Conservation (phyloP, 2,888 invertebrate genomes). For the Aphodius sticticus region DNA sequence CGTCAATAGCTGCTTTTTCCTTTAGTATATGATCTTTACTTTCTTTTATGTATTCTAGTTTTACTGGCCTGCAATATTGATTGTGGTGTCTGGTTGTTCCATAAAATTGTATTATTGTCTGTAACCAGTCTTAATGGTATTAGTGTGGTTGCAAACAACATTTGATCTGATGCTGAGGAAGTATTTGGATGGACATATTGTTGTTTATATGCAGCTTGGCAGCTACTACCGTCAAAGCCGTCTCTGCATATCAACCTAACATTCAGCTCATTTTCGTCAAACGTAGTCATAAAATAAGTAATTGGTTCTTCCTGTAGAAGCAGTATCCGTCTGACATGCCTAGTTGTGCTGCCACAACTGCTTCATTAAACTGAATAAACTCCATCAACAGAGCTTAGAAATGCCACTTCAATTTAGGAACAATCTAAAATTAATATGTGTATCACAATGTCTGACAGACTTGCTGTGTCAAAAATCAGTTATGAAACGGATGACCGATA, state of each 20-base stretch:
- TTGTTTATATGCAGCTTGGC: background rate
- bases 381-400: too few relatives aligned
- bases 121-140: constrained; percentile 8
- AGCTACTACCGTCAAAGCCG: constrained; percentile 6
- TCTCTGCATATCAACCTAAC: constrained; percentile 16
- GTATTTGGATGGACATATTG: too few relatives aligned
- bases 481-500: too few relatives aligned
- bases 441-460: too few relatives aligned
- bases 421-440: too few relatives aligned
- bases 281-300: too few relatives aligned
- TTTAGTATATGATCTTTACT: constrained; percentile 11
- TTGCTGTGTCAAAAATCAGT: too few relatives aligned
- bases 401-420: too few relatives aligned
- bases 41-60: constrained; percentile 13
- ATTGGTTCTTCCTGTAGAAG: too few relatives aligned
- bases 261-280: background rate
- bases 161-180: background rate
- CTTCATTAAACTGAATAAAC: too few relatives aligned
- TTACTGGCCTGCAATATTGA: background rate
- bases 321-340: too few relatives aligned
- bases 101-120: background rate
- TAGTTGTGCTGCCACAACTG: too few relatives aligned
- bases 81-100: constrained; percentile 10
- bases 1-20: background rate
- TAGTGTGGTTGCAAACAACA: constrained; percentile 10